phyloP scores from a whole-genome alignment of 35 echinoderm and acorn worm genomes.

The Ptychodera flava region DNA sequence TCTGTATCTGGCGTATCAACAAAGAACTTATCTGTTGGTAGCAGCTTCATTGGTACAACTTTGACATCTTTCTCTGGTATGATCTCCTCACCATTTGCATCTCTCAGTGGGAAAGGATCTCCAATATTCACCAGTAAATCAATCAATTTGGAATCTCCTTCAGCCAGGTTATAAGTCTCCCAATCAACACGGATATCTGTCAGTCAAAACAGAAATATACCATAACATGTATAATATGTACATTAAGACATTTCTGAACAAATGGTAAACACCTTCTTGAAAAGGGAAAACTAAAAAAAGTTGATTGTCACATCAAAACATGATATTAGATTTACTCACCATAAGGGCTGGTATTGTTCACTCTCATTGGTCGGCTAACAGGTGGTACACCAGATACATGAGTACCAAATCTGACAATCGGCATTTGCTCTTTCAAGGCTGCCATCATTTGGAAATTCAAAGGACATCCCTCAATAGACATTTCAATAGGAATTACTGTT shows the following conservation, averaged over 20 bases:
- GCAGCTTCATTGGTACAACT: constrained; percentile 8
- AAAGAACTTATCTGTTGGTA: neutral
- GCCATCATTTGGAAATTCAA: constrained; percentile 88
- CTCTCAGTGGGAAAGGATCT: constrained; percentile 67
- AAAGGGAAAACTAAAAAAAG: constrained; percentile 18
- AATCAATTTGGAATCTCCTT: constrained; percentile 62
- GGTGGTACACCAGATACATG: constrained; percentile 66
- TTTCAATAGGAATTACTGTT: constrained; percentile 49
- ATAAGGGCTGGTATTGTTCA: constrained; percentile 84
- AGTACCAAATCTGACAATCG: constrained; percentile 86
- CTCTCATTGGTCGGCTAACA: constrained; percentile 63
- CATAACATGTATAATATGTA: too few species aligned
- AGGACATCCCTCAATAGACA: constrained; percentile 79
- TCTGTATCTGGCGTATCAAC: neutral
- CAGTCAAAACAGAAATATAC: too few species aligned
- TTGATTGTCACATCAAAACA: neutral
- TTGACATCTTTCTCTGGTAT: constrained; percentile 7
- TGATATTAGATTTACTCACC: constrained; percentile 33
- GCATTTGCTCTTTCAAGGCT: constrained; percentile 82
- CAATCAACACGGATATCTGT: constrained; percentile 87
- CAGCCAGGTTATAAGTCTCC: constrained; percentile 66
- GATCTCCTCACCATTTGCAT: constrained; percentile 60
- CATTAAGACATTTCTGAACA: too few species aligned
- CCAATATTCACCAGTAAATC: constrained; percentile 81
- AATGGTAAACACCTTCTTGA: too few species aligned